A percentile compares a stretch with the other conserved stretches of the same genome.
Evolutionary conservation across 2,113 vertebrate species (phyloP).

Genomic region (Megalops atlanticus): DNA sequence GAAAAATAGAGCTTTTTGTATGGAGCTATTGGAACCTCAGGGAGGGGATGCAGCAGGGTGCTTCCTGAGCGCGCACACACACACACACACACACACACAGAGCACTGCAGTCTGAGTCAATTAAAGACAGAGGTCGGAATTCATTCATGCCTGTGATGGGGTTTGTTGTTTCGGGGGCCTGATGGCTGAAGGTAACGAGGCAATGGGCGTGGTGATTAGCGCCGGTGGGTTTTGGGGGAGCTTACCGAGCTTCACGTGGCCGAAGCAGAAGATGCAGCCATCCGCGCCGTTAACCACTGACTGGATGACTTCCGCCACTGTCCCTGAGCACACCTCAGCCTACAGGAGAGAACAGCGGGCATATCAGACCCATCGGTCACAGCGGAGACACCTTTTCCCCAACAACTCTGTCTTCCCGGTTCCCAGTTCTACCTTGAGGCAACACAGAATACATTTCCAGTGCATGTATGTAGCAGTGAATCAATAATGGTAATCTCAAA

Average conservation of each 20-base stretch:
- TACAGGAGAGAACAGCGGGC: conserved; percentile 52
- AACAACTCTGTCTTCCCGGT: too few species aligned
- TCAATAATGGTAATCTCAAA: neutral
- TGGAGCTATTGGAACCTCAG: neutral
- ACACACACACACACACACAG: neutral
- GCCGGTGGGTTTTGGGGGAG: neutral
- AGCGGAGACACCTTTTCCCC: neutral
- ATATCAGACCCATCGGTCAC: neutral
- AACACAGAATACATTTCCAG: neutral
- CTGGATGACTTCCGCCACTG: conserved; percentile 96
- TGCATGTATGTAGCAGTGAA: neutral
- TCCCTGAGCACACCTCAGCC: conserved; percentile 98
- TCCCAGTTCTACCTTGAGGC: too few species aligned
- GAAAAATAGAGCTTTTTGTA: conserved; percentile 47
- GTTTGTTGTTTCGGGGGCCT: neutral
- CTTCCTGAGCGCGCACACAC: neutral
- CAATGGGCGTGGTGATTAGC: neutral
- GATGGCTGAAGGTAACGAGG: neutral
- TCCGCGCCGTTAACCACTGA: conserved; percentile 96
- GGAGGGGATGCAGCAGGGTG: neutral
- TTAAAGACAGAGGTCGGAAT: conserved; percentile 5
- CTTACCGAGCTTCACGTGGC: conserved; percentile 82
- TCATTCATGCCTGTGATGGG: too few species aligned
- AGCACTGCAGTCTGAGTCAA: too few species aligned
- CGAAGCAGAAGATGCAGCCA: conserved; percentile 97